phyloP scores from a whole-genome alignment of 2,888 invertebrate genomes.

The Phymatocera aterrima region DNA sequence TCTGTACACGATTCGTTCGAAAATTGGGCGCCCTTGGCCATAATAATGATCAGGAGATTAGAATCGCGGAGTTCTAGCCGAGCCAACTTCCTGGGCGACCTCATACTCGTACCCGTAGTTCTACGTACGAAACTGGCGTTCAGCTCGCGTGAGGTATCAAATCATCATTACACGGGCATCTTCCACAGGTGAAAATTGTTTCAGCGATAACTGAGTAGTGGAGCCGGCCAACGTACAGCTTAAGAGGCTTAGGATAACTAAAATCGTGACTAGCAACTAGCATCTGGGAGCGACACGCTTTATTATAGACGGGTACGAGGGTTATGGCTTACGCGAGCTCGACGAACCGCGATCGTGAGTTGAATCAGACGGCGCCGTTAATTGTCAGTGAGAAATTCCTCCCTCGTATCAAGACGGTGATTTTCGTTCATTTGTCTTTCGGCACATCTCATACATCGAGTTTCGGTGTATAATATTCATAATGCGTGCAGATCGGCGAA shows the following conservation, averaged over 20 bases:
- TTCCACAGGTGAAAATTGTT: conserved; percentile 30
- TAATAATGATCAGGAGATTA: conserved; percentile 35
- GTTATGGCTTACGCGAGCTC: conserved; percentile 25
- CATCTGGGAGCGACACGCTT: conserved; percentile 32
- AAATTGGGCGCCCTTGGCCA: not conserved
- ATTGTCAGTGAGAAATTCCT: conserved; percentile 33
- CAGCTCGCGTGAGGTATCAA: not conserved
- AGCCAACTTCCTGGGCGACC: conserved; percentile 32
- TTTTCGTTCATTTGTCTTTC: not conserved
- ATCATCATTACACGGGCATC: conserved; percentile 35
- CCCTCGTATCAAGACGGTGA: conserved; percentile 20
- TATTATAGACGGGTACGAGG: no score
- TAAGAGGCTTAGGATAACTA: conserved; percentile 26
- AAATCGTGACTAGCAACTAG: conserved; percentile 27
- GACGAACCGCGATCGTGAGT: conserved; percentile 36
- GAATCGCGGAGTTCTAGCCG: conserved; percentile 18
- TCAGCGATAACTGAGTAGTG: not conserved
- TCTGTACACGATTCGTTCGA: not conserved
- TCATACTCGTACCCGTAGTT: not conserved
- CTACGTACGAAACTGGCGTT: not conserved
- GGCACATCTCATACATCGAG: no score
- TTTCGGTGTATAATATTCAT: no score
- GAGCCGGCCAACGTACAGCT: not conserved
- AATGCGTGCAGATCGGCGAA: no score
- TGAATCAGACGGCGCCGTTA: conserved; percentile 5